phyloP scores from a whole-genome alignment of 2,797 vertebrate genomes.

The Sebastes hubbsi region DNA sequence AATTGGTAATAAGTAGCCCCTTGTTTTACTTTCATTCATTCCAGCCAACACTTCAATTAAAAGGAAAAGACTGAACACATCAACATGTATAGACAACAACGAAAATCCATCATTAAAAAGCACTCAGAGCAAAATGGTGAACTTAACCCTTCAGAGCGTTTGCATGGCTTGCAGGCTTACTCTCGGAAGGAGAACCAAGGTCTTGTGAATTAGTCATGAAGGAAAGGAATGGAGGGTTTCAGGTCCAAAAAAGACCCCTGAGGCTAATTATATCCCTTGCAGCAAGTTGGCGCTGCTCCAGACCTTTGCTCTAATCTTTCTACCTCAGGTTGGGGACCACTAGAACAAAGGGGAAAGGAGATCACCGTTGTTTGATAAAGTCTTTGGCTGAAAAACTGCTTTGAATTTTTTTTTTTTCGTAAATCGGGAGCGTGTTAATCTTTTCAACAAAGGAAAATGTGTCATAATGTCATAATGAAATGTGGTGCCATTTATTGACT shows the following conservation, averaged over 20 bases:
- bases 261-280: slow-evolving; percentile 81
- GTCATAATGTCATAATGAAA: not conserved
- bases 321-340: slow-evolving; percentile 56
- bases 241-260: slow-evolving; percentile 71
- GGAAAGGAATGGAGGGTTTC: slow-evolving; percentile 57
- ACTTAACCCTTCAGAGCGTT: slow-evolving; percentile 14
- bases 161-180: slow-evolving; percentile 50
- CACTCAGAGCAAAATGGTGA: slow-evolving; percentile 15
- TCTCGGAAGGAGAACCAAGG: slow-evolving; percentile 63
- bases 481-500: slow-evolving; percentile 39
- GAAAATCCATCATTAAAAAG: slow-evolving; percentile 22
- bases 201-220: slow-evolving; percentile 78
- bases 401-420: not conserved
- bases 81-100: slow-evolving; percentile 7
- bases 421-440: not conserved
- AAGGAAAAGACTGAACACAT: slow-evolving; percentile 14
- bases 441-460: slow-evolving; percentile 7
- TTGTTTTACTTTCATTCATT: not conserved
- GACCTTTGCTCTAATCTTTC: slow-evolving; percentile 62
- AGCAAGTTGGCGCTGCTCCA: slow-evolving; percentile 60
- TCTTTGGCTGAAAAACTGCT: slow-evolving; percentile 32
- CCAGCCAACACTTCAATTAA: not conserved
- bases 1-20: not conserved
- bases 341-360: slow-evolving; percentile 42
- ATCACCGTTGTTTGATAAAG: slow-evolving; percentile 49